Evolutionary conservation across 1,140 invertebrate species (phyloP).

Genomic region (Cydia pomonella): DNA sequence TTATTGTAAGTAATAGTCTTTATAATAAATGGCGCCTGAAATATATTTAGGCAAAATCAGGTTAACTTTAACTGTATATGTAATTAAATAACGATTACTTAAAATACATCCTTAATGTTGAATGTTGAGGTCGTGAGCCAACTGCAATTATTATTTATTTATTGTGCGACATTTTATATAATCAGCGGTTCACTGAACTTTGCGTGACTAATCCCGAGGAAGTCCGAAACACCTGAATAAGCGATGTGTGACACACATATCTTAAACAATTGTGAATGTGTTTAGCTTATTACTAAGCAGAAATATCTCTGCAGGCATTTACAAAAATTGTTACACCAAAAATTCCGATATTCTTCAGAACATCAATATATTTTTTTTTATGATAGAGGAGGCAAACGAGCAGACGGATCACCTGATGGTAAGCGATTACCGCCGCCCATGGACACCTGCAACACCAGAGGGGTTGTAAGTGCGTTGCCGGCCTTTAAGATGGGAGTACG

Average conservation of each 20-base stretch:
- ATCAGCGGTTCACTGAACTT: slow-evolving; percentile 1
- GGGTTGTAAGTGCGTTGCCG: too few relatives aligned
- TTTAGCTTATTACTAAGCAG: not conserved
- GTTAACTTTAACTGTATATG: not conserved
- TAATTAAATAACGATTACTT: not conserved
- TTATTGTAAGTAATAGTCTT: not conserved
- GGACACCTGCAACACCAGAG: too few relatives aligned
- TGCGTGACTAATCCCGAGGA: slow-evolving; percentile 20
- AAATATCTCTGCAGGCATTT: not conserved
- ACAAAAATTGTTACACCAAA: too few relatives aligned
- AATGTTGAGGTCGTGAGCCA: not conserved
- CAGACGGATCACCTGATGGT: too few relatives aligned
- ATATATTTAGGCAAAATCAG: not conserved
- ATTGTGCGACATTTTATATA: slow-evolving; percentile 27
- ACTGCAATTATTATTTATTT: slow-evolving; percentile 23
- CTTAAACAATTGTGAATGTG: not conserved
- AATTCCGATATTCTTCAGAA: too few relatives aligned
- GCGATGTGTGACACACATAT: not conserved
- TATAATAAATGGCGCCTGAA: not conserved
- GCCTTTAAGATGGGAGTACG: too few relatives aligned
- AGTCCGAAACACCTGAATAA: slow-evolving; percentile 9
- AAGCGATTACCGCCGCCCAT: too few relatives aligned
- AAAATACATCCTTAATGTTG: not conserved
- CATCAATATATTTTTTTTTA: not conserved
- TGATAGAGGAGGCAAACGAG: too few relatives aligned